Evolutionary conservation across 2,113 vertebrate genomes (phyloP).

Genomic region (Corvus moneduloides): DNA sequence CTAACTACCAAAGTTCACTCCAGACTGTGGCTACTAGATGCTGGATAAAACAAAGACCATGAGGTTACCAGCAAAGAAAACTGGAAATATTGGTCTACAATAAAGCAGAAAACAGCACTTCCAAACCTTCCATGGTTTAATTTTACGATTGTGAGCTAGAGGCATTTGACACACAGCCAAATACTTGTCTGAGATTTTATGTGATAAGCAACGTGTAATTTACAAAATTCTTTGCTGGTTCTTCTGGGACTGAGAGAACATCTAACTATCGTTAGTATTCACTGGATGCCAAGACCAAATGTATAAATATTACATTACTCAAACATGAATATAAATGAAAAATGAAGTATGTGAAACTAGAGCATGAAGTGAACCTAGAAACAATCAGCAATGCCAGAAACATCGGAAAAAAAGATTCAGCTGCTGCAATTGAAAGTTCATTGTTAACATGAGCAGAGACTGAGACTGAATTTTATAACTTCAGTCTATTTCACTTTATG

Average conservation of each 20-base stretch:
- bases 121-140: not conserved
- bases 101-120: not conserved
- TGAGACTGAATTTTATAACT: not conserved
- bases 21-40: not conserved
- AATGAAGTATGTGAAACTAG: not conserved
- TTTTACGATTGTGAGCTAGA: not conserved
- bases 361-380: not conserved
- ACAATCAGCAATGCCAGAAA: slow-evolving; percentile 7
- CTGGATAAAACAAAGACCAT: not conserved
- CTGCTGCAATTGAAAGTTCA: not conserved
- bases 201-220: slow-evolving; percentile 33
- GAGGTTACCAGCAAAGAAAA: not conserved
- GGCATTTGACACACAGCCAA: slow-evolving; percentile 25
- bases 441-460: not conserved
- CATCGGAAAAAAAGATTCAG: not conserved
- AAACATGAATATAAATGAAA: slow-evolving; percentile 48
- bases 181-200: slow-evolving; percentile 17
- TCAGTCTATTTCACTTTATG: not conserved
- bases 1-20: not conserved
- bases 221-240: slow-evolving; percentile 38
- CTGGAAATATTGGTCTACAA: not conserved
- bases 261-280: slow-evolving; percentile 27
- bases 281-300: slow-evolving; percentile 36
- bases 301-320: slow-evolving; percentile 53
- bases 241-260: slow-evolving; percentile 23